Evolutionary conservation across 2,797 vertebrate species (phyloP), one percentile per base, ranked within the genome.

Genomic region (Moxostoma hubbsi): DNA sequence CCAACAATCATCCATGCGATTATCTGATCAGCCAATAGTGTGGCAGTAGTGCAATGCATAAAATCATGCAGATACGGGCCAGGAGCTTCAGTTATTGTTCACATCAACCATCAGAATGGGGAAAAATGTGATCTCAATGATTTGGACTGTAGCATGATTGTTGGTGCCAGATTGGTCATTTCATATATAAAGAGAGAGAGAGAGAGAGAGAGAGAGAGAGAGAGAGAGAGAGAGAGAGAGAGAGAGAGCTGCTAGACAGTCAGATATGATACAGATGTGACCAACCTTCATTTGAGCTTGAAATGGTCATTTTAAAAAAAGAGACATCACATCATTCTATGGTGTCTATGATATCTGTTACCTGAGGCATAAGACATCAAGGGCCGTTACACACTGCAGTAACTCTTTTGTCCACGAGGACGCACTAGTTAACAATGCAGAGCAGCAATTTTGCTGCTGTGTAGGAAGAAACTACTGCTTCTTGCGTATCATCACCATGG

Each of bases 391-490:
- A 18, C 9, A 18, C n/a, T 24, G 45, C 72, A 79, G 12, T 79
- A 18, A 49, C 54, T 24, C 45, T 6, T 76, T 12, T 63, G 64
- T 73, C 79, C 82, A 66, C 36, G n/a, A 63, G 76, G 51, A 5
- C 6, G 84, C 79, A 70, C 47, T 70, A 68, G 68, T 79, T 75
- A 24, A 61, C 50, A 2, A 24, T 18, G 7, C 8, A 63, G 43
- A 7, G 62, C 58, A 74, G 61, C 59, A 71, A 71, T 46, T 54
- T 16, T 79, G 50, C 18, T 73, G 57, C 62, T 55, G 55, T 65
- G 62, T 46, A 24, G 24, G 2, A 24, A 63, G 12, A 7, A 64
- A 16, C 50, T 55, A 64, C 64, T 61, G 57, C 62, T 8, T 75
- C 24, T 24, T 75, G 75, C n/a, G 36, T 71, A 6, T 53, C 66